These are phyloP conservation scores for Toxotes jaculatrix DNA, from an alignment of 2,113 vertebrate species.

Conservation along the genomic window DNA sequence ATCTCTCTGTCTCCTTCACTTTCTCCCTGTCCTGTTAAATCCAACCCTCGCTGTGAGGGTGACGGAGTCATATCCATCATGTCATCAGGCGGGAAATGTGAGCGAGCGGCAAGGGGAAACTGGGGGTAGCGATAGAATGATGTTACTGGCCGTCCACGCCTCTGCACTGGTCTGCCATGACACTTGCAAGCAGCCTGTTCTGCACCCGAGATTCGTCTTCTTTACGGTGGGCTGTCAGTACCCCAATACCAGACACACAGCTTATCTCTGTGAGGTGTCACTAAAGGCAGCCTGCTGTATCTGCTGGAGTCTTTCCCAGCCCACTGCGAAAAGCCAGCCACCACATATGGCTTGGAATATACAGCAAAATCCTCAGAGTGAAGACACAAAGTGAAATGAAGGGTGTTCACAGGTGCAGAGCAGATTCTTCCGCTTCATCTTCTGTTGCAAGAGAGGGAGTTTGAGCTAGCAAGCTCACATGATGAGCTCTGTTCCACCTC, in stretches of 20 bases:
- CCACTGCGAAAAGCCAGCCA: conserved; percentile 7
- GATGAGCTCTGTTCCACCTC: conserved; percentile 68
- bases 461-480: conserved; percentile 39
- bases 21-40: conserved; percentile 54
- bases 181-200: conserved; percentile 55
- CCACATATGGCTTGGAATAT: not conserved
- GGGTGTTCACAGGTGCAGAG: conserved; percentile 58
- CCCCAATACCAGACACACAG: conserved; percentile 46
- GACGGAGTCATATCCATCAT: conserved; percentile 79
- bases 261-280: conserved; percentile 59
- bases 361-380: not conserved
- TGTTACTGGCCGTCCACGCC: conserved; percentile 65
- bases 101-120: conserved; percentile 56
- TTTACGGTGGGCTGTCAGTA: conserved; percentile 73
- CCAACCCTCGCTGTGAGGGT: conserved; percentile 55
- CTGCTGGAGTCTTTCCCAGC: conserved; percentile 11
- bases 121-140: conserved; percentile 65
- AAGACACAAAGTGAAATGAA: conserved; percentile 42
- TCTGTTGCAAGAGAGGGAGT: conserved; percentile 23
- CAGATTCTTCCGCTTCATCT: conserved; percentile 38
- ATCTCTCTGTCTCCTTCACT: conserved; percentile 54
- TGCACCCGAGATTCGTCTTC: conserved; percentile 77
- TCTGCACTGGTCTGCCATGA: conserved; percentile 58
- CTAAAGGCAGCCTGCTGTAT: conserved; percentile 44
- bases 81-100: conserved; percentile 75